phyloP scores from a whole-genome alignment of 1,140 invertebrate genomes.

The Ylistrum balloti region DNA sequence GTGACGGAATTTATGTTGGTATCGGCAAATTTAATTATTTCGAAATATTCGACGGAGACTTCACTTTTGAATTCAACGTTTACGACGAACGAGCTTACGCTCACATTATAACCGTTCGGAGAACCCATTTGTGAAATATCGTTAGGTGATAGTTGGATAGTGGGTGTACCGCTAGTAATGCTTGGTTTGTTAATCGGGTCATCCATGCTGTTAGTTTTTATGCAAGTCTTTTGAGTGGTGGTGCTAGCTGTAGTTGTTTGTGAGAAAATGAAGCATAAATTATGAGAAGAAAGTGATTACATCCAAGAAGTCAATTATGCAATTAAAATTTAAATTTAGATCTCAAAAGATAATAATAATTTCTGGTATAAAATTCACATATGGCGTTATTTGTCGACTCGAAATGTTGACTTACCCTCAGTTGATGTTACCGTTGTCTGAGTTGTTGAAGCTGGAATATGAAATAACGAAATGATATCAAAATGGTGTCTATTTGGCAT shows the following conservation, averaged over 20 bases:
- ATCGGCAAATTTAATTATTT: neutral
- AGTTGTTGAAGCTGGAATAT: no score
- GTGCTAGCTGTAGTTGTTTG: constrained; percentile 3
- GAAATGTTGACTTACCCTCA: no score
- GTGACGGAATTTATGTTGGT: neutral
- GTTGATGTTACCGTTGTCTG: no score
- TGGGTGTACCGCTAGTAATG: neutral
- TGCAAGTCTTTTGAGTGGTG: constrained; percentile 29
- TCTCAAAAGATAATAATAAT: no score
- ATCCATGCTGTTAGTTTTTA: neutral
- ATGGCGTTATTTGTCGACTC: no score
- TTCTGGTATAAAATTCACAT: no score
- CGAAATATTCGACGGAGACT: neutral
- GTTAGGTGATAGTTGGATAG: neutral
- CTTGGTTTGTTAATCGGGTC: neutral
- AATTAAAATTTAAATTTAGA: no score
- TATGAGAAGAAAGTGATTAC: neutral
- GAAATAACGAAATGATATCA: no score
- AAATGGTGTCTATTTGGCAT: no score
- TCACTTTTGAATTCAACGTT: neutral
- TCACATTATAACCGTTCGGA: neutral
- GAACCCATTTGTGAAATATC: neutral
- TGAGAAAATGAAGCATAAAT: neutral
- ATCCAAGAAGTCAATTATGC: no score
- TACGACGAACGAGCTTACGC: neutral